A percentile compares a stretch with the other conserved stretches of the same genome.
Conservation (phyloP, 2,888 invertebrate species). For the Chouioia cunea region DNA sequence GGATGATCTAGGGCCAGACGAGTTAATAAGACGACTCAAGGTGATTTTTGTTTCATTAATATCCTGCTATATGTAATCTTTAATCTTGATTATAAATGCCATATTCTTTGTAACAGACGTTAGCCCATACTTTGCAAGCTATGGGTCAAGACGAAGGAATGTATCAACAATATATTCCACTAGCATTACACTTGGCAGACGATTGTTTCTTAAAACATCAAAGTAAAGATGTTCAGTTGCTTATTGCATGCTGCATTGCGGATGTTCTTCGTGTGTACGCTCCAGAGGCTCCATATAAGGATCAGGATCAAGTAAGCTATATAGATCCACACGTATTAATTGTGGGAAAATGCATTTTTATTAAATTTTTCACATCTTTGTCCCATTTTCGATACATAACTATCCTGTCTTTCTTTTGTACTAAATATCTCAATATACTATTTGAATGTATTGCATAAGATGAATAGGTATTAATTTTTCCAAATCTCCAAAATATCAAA, state of each 20-base stretch:
- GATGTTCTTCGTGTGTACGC: constrained; percentile 97
- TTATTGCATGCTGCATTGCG: constrained; percentile 97
- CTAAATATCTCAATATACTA: no score
- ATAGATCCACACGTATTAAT: no score
- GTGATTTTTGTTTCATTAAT: constrained; percentile 67
- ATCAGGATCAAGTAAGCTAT: constrained; percentile 84
- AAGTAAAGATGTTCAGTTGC: constrained; percentile 91
- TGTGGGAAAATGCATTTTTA: no score
- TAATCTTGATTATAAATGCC: constrained; percentile 14
- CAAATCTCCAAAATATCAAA: no score
- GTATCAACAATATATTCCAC: constrained; percentile 90
- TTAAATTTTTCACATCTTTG: no score
- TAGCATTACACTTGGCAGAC: constrained; percentile 92
- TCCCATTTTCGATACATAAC: background rate
- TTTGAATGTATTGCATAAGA: no score
- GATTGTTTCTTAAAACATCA: constrained; percentile 92
- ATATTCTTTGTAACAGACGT: constrained; percentile 72
- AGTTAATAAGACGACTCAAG: constrained; percentile 93
- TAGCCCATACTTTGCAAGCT: constrained; percentile 94
- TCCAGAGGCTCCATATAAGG: constrained; percentile 97
- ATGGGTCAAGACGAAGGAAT: constrained; percentile 97
- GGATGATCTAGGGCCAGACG: constrained; percentile 96
- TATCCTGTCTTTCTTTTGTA: no score
- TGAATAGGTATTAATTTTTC: no score
- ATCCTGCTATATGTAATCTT: background rate